Evolutionary conservation across 1,140 invertebrate species (phyloP).

Genomic region (Dinoponera quadriceps): DNA sequence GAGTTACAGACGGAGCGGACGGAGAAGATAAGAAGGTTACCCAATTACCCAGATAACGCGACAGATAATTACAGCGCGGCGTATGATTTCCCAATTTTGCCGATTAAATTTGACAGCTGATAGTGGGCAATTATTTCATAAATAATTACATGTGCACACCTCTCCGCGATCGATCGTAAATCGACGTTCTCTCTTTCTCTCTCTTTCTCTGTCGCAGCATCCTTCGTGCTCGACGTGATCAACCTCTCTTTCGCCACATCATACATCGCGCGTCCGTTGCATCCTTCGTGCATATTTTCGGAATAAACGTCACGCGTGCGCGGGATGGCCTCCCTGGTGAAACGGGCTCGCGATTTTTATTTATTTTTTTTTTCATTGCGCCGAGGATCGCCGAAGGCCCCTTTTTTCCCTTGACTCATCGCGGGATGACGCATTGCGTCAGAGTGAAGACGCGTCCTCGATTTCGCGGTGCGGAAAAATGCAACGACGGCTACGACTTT

Average conservation of each 20-base stretch:
- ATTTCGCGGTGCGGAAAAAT: constrained; percentile 56
- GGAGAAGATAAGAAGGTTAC: constrained; percentile 23
- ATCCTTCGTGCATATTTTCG: constrained; percentile 41
- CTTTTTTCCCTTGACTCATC: constrained; percentile 64
- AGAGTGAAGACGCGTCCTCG: constrained; percentile 49
- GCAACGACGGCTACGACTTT: constrained; percentile 37
- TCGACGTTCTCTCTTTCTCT: too few species aligned
- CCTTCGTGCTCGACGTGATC: neutral
- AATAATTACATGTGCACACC: too few species aligned
- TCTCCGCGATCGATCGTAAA: too few species aligned
- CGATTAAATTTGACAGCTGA: neutral
- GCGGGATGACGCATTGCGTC: constrained; percentile 38
- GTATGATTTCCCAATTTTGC: neutral
- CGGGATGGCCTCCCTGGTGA: constrained; percentile 27
- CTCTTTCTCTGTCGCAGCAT: too few species aligned
- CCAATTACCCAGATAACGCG: neutral
- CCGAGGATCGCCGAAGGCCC: constrained; percentile 31
- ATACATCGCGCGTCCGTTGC: neutral
- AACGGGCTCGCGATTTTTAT: constrained; percentile 29
- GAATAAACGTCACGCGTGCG: constrained; percentile 2
- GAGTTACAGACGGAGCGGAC: neutral
- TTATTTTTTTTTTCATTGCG: constrained; percentile 33
- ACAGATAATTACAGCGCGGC: constrained; percentile 1
- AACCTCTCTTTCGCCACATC: neutral
- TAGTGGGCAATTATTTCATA: neutral